These are phyloP conservation scores for Cyprinodon brontotheroides DNA, from an alignment of 2,113 vertebrate species.

Conservation along the genomic window DNA sequence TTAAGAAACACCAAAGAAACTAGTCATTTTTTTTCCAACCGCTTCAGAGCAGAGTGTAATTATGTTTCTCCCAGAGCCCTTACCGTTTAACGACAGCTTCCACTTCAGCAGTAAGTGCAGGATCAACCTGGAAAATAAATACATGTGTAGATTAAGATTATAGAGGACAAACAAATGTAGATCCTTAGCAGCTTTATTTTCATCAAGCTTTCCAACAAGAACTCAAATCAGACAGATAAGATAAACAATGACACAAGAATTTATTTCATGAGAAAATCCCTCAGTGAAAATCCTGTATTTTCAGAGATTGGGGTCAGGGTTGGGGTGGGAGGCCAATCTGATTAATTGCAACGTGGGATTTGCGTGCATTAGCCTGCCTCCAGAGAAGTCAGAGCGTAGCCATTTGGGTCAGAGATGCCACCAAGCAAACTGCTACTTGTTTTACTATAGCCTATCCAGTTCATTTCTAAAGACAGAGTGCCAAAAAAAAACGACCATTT, in stretches of 20 bases:
- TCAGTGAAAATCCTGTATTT: conserved; percentile 71
- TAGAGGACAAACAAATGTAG: not conserved
- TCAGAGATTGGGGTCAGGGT: conserved; percentile 77
- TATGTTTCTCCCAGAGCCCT: conserved; percentile 35
- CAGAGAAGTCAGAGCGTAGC: conserved; percentile 63
- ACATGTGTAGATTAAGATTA: not conserved
- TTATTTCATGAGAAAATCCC: conserved; percentile 62
- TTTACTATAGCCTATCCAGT: conserved; percentile 33
- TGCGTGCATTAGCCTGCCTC: conserved; percentile 75
- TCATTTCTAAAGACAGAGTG: conserved; percentile 9
- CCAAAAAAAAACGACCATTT: conserved; percentile 35
- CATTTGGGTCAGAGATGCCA: conserved; percentile 78
- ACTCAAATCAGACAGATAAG: conserved; percentile 45
- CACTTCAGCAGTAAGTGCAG: conserved; percentile 81
- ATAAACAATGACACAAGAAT: conserved; percentile 58
- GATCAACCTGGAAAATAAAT: conserved; percentile 83
- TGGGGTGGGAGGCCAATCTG: conserved; percentile 76
- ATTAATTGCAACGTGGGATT: conserved; percentile 81
- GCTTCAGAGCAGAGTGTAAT: not conserved
- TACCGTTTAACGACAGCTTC: conserved; percentile 85
- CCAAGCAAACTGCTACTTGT: conserved; percentile 61
- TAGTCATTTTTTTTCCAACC: not conserved
- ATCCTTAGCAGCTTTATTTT: not conserved
- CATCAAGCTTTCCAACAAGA: conserved; percentile 35
- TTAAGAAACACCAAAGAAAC: not conserved